A percentile compares a stretch with the other conserved stretches of the same genome.
phyloP scores from a whole-genome alignment of 2,888 invertebrate species.

The Aphodius sticticus region DNA sequence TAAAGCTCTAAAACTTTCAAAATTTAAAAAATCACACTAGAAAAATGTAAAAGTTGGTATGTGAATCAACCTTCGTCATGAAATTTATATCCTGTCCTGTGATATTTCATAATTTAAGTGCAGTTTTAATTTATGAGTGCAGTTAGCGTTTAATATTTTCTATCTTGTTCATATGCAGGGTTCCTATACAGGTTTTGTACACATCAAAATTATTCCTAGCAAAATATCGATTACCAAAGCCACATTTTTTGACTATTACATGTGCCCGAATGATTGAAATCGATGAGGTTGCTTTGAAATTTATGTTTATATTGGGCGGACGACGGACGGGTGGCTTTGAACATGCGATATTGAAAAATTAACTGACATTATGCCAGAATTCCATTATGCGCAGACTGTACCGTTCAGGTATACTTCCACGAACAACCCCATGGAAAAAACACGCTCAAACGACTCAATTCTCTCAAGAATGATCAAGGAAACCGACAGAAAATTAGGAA shows the following conservation, averaged over 20 bases:
- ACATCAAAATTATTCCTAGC: background rate
- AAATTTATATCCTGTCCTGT: too few relatives aligned
- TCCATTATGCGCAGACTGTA: background rate
- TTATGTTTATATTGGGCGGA: background rate
- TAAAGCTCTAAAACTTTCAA: too few relatives aligned
- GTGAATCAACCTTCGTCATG: too few relatives aligned
- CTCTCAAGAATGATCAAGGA: background rate
- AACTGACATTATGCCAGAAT: background rate
- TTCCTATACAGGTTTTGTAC: too few relatives aligned
- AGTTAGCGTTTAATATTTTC: too few relatives aligned
- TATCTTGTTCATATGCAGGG: too few relatives aligned
- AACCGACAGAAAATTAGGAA: background rate
- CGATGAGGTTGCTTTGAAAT: background rate
- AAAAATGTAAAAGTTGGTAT: too few relatives aligned
- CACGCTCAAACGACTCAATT: background rate
- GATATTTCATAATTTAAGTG: too few relatives aligned
- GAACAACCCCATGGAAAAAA: background rate
- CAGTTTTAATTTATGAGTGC: too few relatives aligned
- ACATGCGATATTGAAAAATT: slow-evolving; percentile 4
- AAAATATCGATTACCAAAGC: background rate
- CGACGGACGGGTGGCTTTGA: background rate
- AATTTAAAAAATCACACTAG: too few relatives aligned
- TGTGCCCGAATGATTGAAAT: background rate
- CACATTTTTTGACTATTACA: background rate
- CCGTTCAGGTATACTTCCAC: background rate